Evolutionary conservation across 2,797 vertebrate species (phyloP).

Genomic region (Chloroceryle inda): DNA sequence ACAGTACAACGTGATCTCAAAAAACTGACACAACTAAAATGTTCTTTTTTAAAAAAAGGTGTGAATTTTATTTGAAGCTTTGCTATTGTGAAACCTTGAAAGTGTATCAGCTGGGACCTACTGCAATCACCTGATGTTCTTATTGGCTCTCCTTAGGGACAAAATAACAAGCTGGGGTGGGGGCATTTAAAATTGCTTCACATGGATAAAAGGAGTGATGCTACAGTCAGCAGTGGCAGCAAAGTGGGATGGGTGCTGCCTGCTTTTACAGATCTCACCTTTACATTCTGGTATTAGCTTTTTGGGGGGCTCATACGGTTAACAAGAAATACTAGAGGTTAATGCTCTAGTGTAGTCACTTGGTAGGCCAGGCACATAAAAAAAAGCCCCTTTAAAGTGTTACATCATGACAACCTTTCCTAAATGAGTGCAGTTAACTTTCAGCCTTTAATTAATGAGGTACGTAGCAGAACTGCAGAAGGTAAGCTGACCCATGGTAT

Average conservation of each 20-base stretch:
- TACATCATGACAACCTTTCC: neutral
- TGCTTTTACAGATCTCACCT: neutral
- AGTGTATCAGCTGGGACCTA: neutral
- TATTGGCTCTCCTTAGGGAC: neutral
- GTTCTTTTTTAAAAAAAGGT: neutral
- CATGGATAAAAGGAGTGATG: neutral
- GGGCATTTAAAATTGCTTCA: neutral
- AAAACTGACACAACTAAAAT: neutral
- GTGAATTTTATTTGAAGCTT: neutral
- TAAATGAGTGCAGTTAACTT: neutral
- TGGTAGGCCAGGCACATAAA: neutral
- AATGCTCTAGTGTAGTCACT: fast-evolving
- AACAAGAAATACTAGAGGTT: neutral
- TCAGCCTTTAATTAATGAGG: neutral
- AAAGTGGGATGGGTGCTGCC: neutral
- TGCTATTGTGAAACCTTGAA: neutral
- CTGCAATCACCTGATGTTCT: neutral
- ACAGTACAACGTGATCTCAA: neutral
- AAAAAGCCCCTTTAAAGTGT: neutral
- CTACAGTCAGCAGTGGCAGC: neutral
- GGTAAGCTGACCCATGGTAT: neutral
- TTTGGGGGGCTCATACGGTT: neutral
- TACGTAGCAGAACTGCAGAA: neutral
- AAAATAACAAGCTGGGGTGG: neutral
- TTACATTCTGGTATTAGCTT: neutral